Base-by-base conservation (phyloP, 2,888 invertebrate species). In the Drosophila borealis region DNA sequence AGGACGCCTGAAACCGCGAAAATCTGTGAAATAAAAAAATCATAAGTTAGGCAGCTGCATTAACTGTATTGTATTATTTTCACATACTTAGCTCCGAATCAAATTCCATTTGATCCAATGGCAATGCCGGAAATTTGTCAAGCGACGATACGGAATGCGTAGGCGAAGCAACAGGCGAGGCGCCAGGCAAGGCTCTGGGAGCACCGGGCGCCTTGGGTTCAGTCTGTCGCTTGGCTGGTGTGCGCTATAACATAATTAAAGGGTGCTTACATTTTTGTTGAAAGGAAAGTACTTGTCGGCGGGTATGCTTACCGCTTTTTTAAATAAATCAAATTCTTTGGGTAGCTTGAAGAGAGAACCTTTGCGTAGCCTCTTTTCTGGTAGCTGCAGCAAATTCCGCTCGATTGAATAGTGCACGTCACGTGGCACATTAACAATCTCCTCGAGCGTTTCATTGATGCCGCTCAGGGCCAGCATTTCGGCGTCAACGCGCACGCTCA, bases 401-500 rank as follows among this genome's bases (percentile, higher is more conserved):
- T 36, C 17, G 2, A 87, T 19, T 4, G 70, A n/a, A 49, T 63
- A 67, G n/a, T 49, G 56, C 6, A 74, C 70, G 5, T 66, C 74
- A 1, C 60, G 64, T 2, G 62, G 74, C 13, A 61, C 68, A 19
- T 65, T 2, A 0, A 87, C 39, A 2, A 49, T 36, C 8, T 83
- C 73, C 13, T 88, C 72, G 8, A 57, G 37, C 21, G 42, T 37
- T 10, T 65, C 60, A 29, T 21, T 48, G 5, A 79, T 50, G 5
- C 71, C 63, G 11, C 62, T 59, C 17, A 82, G 74, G 0, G 76
- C 81, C 46, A 75, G 59, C 50, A 90, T 78, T 39, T 82, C 83
- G 1, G 81, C 84, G 44, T 91, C 91, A 34, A 91, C 62, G n/a
- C 63, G 60, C 10, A 91, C 81, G 45, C 78, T 85, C 2, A 91